phyloP scores from a whole-genome alignment of 2,113 vertebrate species.

The Gadus macrocephalus region DNA sequence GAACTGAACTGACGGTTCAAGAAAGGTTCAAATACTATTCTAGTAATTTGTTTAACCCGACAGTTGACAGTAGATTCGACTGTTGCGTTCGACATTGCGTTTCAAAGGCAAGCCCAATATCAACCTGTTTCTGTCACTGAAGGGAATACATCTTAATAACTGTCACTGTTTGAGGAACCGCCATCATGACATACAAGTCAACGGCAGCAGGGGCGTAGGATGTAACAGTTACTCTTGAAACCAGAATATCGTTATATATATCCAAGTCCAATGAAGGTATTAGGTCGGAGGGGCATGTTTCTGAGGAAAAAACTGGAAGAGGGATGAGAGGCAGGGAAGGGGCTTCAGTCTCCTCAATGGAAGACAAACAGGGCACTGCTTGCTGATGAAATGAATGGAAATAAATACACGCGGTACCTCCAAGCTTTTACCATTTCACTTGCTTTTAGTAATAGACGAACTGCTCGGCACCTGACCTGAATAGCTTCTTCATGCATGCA shows the following conservation, averaged over 20 bases:
- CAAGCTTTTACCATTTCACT: constrained; percentile 1
- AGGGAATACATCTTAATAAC: constrained; percentile 11
- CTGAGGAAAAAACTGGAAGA: background rate
- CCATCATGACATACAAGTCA: constrained; percentile 53
- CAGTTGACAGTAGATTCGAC: no score
- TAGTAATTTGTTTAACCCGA: no score
- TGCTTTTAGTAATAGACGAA: constrained; percentile 33
- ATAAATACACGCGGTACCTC: constrained; percentile 37
- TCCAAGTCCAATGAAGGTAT: constrained; percentile 50
- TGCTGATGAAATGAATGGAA: constrained; percentile 46
- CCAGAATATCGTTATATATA: constrained; percentile 66
- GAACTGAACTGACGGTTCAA: no score
- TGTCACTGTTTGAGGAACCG: no score
- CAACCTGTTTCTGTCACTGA: background rate
- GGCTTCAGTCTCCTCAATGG: constrained; percentile 24
- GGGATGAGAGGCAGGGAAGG: background rate
- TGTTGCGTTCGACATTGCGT: no score
- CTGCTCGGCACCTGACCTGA: constrained; percentile 32
- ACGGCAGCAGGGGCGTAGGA: constrained; percentile 43
- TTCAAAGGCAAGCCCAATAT: no score
- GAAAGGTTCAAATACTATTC: no score
- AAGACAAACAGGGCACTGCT: constrained; percentile 18
- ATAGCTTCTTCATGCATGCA: constrained; percentile 17
- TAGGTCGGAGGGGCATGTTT: constrained; percentile 28
- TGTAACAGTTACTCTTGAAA: constrained; percentile 63